These are phyloP conservation scores for Ceryle rudis DNA, from an alignment of 2,797 vertebrate species.

Conservation along the genomic window DNA sequence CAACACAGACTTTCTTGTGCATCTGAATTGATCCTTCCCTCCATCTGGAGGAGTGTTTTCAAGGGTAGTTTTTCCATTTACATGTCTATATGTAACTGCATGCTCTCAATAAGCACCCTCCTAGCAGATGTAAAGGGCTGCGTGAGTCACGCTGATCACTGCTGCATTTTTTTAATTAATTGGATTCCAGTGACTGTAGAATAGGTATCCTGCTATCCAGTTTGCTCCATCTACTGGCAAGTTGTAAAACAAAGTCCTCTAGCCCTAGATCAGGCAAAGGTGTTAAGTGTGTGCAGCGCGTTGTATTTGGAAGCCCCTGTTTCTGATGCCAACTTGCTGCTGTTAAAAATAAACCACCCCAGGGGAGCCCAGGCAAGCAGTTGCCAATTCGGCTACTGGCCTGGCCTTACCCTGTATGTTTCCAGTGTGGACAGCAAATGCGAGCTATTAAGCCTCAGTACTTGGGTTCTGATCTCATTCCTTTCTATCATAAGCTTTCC, in stretches of 20 bases:
- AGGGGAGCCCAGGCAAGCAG: neutral
- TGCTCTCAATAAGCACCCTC: neutral
- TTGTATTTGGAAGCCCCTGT: neutral
- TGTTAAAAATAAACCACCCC: neutral
- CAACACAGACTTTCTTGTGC: neutral
- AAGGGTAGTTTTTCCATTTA: neutral
- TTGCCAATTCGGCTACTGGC: neutral
- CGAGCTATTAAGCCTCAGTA: too few relatives aligned
- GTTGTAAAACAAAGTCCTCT: neutral
- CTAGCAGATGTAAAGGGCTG: neutral
- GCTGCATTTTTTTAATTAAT: neutral
- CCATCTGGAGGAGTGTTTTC: neutral
- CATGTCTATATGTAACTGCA: rapidly evolving
- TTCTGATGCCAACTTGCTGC: neutral
- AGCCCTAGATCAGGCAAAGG: neutral
- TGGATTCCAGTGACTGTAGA: neutral
- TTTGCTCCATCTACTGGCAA: neutral
- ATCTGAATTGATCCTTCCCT: neutral
- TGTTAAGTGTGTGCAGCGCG: rapidly evolving
- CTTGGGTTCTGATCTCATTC: neutral
- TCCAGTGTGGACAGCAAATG: rapidly evolving
- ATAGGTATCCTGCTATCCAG: neutral
- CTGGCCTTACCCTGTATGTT: rapidly evolving
- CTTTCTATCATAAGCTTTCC: neutral
- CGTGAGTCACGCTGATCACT: rapidly evolving